A percentile compares a stretch with the other conserved stretches of the same genome.
Evolutionary conservation across 2,888 invertebrate genomes (phyloP).

Genomic region (Drosophila bunnanda): DNA sequence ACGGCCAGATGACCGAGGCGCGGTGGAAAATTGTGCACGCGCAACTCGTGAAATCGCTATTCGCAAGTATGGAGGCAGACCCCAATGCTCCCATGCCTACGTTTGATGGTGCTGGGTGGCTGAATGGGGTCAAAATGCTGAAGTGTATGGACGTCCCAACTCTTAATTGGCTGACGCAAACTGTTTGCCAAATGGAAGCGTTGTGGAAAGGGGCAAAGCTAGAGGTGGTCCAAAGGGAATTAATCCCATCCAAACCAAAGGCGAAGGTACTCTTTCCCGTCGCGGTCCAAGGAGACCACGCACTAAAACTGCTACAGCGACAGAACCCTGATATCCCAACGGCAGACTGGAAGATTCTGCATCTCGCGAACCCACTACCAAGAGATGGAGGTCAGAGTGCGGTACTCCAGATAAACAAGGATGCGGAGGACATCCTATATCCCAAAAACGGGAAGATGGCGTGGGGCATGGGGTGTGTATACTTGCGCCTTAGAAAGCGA

Average conservation of each 20-base stretch:
- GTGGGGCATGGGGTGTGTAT: slow-evolving; percentile 4
- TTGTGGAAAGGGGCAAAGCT: background rate
- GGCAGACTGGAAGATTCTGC: slow-evolving; percentile 5
- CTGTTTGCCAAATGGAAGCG: background rate
- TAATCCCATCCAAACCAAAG: background rate
- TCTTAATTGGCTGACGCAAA: background rate
- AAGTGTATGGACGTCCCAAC: background rate
- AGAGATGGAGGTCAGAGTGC: background rate
- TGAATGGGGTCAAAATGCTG: slow-evolving; percentile 1
- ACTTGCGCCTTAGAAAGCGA: slow-evolving; percentile 1
- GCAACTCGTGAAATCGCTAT: background rate
- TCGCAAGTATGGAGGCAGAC: background rate
- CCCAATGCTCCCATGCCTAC: slow-evolving; percentile 1
- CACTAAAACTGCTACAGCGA: background rate
- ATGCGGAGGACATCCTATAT: background rate
- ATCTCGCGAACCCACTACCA: background rate
- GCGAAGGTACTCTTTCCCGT: background rate
- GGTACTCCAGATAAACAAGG: background rate
- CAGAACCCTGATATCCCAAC: slow-evolving; percentile 1
- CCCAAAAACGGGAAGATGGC: slow-evolving; percentile 2
- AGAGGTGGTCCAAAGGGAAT: background rate
- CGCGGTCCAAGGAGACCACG: background rate
- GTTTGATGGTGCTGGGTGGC: slow-evolving; percentile 4
- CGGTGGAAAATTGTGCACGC: background rate
- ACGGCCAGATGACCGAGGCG: background rate